Evolutionary conservation across 2,113 vertebrate genomes (phyloP), one percentile per base, ranked within the genome.

Genomic region (Recurvirostra avosetta): DNA sequence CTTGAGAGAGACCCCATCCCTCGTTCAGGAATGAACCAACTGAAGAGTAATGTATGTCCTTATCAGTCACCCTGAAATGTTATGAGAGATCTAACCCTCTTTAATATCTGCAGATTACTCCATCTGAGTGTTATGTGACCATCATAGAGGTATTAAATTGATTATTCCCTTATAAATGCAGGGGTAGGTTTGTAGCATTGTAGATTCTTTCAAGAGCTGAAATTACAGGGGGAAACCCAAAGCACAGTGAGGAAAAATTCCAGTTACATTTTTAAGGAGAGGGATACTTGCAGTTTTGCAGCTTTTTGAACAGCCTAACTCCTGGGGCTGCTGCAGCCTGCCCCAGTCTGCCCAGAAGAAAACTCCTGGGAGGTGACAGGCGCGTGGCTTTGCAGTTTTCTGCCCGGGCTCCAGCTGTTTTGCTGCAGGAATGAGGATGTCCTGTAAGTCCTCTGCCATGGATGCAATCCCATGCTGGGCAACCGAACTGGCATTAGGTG

Each of bases 11-110:
- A 68, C 29, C 22, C 29, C 32, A 25, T n/a, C 12, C 11, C 19
- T 61, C 0, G 0, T 38, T 80, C 49, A 80, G 26, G 8, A 19
- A 14, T 29, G 79, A 83, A 49, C 7, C 4, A 50, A 1, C 18
- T 41, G n/a, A 68, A 73, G 36, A 55, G 6, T 29, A 53, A 32
- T 1, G 0, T 61, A 32, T 40, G 15, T 62, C 40, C 71, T 53
- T 90, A 59, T 77, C 20, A 86, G 30, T 5, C 19, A 40, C n/a
- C 5, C 23, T 71, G 76, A 68, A 91, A 58, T 1, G 0, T 61
- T 49, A 13, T 12, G 16, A 67, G 58, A 86, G 30, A 15, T 40
- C 12, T 40, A 80, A 56, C 15, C 10, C 30, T 34, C 26, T 43
- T 58, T 74, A 41, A 29, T 90, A 38, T 52, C 34, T 71, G 36